Conservation (phyloP, 1,140 invertebrate genomes). For the Drosophila simulans region DNA sequence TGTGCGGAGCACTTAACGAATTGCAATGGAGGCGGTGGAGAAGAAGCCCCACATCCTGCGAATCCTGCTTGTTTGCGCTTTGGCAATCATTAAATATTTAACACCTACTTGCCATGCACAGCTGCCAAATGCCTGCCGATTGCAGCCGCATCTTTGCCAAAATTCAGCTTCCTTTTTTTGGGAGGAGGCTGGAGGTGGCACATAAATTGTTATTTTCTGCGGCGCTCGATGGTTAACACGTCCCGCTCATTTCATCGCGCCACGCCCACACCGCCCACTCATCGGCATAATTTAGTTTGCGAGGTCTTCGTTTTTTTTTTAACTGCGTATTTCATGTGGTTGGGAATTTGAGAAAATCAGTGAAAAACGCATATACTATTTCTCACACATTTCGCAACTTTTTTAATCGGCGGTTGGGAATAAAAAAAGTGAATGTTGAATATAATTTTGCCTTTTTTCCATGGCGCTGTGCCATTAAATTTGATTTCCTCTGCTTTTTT, state of each 20-base stretch:
- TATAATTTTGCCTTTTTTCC: constrained; percentile 25
- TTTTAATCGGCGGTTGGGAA: constrained; percentile 6
- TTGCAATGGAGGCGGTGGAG: constrained; percentile 33
- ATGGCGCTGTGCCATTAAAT: constrained; percentile 19
- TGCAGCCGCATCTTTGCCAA: constrained; percentile 24
- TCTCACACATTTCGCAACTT: constrained; percentile 29
- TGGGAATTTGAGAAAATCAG: constrained; percentile 20
- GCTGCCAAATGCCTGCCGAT: constrained; percentile 16
- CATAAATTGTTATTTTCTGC: constrained; percentile 58
- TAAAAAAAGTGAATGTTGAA: constrained; percentile 5
- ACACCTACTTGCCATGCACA: constrained; percentile 64
- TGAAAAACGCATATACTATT: constrained; percentile 7
- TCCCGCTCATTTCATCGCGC: constrained; percentile 40
- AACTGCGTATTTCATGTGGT: constrained; percentile 16
- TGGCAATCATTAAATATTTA: constrained; percentile 76
- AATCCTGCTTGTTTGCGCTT: constrained; percentile 45
- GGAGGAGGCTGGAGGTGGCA: neutral
- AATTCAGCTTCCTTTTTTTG: neutral
- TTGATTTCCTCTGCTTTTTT: constrained; percentile 23
- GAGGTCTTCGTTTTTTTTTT: neutral
- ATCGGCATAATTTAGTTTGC: constrained; percentile 40
- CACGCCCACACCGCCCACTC: constrained; percentile 8
- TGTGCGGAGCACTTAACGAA: constrained; percentile 62
- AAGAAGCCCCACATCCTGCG: neutral
- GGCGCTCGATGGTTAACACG: constrained; percentile 36